Base-by-base conservation (phyloP, 2,113 vertebrate species). In the Lipophrys pholis region DNA sequence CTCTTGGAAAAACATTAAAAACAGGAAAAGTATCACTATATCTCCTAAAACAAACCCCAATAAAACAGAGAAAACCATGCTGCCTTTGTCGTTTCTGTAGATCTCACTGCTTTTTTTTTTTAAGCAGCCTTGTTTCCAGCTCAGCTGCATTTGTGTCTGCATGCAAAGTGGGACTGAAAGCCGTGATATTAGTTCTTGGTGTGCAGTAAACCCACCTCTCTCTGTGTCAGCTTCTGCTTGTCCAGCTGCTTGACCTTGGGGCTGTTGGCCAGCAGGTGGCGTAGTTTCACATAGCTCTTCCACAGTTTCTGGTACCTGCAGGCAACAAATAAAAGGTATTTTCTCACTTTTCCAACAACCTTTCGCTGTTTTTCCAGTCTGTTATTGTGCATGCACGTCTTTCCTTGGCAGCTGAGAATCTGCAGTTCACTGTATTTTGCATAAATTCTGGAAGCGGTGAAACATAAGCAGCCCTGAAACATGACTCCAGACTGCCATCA, bases 271-370 rank as follows among this genome's bases (percentile, higher is more conserved):
- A 99, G 93, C 54, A 99, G 95, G 90, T 99, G 98, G 86, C 98
- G 96, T 50, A 99, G 93, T 88, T 99, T 99, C 75, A 99, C 97
- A 0, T 99, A 99, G 90, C 97, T 99, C 91, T 99, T 99, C 98
- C 98, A 99, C 59, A 99, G 93, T 83, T 99, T 99, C 91, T 99
- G 98, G 86, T 99, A 99, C 76, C 98, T 99, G 90, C 60, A 0
- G 3, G 67, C 6, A 68, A 51, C 15, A 70, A 62, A 84, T 6
- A 40, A 70, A 51, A 55, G 12, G 54, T 14, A 36, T 7, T 5
- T 43, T 67, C 48, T 55, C 67, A 2, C 48, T 48, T 42, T 15
- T 54, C 45, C 60, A 76, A 67, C 69, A 85, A 58, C 66, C 59
- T 68, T 86, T 90, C 83, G 83, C 21, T 30, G 21, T 30, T 30